Percentiles rank a stretch among this genome's conserved stretches.
Evolutionary conservation across 1,140 invertebrate genomes (phyloP).

Genomic region (Atopsyche davidsoni): DNA sequence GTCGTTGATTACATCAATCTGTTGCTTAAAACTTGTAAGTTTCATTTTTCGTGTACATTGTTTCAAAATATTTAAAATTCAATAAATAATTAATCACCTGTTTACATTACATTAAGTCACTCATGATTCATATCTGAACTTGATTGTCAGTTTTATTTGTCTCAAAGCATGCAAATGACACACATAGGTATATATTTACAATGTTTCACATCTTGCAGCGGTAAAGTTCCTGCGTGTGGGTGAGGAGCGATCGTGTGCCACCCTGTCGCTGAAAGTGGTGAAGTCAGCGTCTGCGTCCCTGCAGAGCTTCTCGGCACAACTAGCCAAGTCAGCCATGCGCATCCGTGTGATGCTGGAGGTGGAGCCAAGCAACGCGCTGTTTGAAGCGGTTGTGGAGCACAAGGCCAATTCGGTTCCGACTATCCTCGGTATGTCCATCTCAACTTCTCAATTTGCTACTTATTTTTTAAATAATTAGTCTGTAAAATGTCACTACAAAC

Average conservation of each 20-base stretch:
- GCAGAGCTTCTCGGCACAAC: slow-evolving; percentile 31
- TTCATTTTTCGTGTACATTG: too few relatives aligned
- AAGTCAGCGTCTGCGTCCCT: slow-evolving; percentile 45
- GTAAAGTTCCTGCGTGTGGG: slow-evolving; percentile 9
- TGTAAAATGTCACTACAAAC: too few relatives aligned
- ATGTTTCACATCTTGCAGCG: slow-evolving; percentile 17
- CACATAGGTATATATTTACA: slow-evolving; percentile 1
- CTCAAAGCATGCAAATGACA: too few relatives aligned
- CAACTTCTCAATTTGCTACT: too few relatives aligned
- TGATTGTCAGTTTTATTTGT: too few relatives aligned
- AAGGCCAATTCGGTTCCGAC: slow-evolving; percentile 29
- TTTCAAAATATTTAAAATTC: neutral
- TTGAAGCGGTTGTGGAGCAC: slow-evolving; percentile 52
- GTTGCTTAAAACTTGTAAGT: slow-evolving; percentile 35
- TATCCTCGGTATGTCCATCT: slow-evolving; percentile 14
- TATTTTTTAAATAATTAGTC: neutral
- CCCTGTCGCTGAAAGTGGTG: slow-evolving; percentile 44
- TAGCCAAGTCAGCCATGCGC: slow-evolving; percentile 24
- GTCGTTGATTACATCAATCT: slow-evolving; percentile 48
- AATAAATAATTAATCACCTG: too few relatives aligned
- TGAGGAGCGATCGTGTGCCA: slow-evolving; percentile 45
- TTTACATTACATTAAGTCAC: too few relatives aligned
- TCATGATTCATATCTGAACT: too few relatives aligned
- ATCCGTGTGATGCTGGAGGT: slow-evolving; percentile 49
- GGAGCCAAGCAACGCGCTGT: slow-evolving; percentile 51